Percentiles rank a stretch among this genome's conserved stretches.
phyloP scores from a whole-genome alignment of 1,140 invertebrate genomes.

The Eubasilissa regina region DNA sequence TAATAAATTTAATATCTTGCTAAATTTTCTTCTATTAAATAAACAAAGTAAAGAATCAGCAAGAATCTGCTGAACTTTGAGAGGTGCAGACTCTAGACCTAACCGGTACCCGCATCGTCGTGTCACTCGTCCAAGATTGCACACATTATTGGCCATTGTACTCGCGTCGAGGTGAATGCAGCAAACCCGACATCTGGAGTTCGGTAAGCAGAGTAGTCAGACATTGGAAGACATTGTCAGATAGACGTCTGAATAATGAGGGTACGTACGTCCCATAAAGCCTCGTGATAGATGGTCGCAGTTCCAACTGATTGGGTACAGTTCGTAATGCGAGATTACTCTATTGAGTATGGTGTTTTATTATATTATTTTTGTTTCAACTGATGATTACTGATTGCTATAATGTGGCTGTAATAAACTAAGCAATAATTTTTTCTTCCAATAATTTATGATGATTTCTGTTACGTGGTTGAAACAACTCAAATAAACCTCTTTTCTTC shows the following conservation, averaged over 20 bases:
- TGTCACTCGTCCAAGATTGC: conserved; percentile 16
- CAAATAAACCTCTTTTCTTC: too few relatives aligned
- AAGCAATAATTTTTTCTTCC: too few relatives aligned
- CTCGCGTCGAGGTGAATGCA: not conserved
- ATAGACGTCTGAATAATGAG: not conserved
- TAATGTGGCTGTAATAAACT: too few relatives aligned
- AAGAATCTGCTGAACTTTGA: too few relatives aligned
- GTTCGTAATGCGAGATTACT: not conserved
- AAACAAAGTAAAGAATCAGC: too few relatives aligned
- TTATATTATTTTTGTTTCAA: too few relatives aligned
- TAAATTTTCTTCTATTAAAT: too few relatives aligned
- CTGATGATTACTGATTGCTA: too few relatives aligned
- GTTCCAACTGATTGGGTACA: not conserved
- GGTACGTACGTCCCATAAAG: not conserved
- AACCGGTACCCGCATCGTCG: not conserved
- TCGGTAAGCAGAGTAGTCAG: conserved; percentile 13
- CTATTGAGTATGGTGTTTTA: not conserved
- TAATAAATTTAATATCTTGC: too few relatives aligned
- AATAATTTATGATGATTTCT: too few relatives aligned
- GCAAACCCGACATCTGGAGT: not conserved
- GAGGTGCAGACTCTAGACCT: too few relatives aligned
- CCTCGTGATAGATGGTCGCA: not conserved
- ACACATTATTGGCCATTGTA: conserved; percentile 42
- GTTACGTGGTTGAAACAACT: too few relatives aligned
- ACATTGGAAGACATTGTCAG: not conserved